A percentile compares a stretch with the other conserved stretches of the same genome.
Conservation (phyloP, 2,888 invertebrate species). For the Temnothorax ravouxi region DNA sequence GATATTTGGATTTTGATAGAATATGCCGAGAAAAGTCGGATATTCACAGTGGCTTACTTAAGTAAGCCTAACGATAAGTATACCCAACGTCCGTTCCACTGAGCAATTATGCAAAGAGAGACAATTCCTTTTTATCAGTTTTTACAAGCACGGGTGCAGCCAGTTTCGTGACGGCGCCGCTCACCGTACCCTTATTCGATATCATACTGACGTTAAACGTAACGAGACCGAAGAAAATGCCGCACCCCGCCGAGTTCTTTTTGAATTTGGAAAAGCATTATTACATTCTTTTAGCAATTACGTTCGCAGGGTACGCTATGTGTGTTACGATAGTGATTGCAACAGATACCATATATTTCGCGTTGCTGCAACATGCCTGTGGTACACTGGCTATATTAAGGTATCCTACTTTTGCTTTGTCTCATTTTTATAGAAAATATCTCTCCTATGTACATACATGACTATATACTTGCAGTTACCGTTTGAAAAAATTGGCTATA, state of each 20-base stretch:
- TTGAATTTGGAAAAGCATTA: constrained; percentile 15
- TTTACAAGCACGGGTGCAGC: background rate
- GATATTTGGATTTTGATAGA: constrained; percentile 11
- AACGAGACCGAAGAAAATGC: constrained; percentile 18
- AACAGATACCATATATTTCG: constrained; percentile 5
- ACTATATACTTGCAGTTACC: background rate
- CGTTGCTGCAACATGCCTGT: constrained; percentile 19
- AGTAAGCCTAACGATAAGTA: constrained; percentile 34
- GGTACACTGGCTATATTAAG: constrained; percentile 28
- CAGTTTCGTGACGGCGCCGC: background rate
- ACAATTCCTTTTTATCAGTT: background rate
- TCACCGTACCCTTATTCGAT: constrained; percentile 8
- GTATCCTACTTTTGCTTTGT: background rate
- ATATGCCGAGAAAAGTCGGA: constrained; percentile 15
- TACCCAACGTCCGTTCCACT: background rate
- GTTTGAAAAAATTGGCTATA: constrained; percentile 12
- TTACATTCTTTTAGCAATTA: background rate
- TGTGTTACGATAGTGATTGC: background rate
- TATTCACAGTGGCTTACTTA: constrained; percentile 13
- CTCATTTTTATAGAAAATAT: background rate
- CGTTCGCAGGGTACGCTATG: background rate
- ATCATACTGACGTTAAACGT: background rate
- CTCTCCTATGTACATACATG: background rate
- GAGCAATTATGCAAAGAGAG: background rate
- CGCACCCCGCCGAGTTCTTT: constrained; percentile 1